phyloP scores from a whole-genome alignment of 1,140 invertebrate species.

The Microvelia longipes region DNA sequence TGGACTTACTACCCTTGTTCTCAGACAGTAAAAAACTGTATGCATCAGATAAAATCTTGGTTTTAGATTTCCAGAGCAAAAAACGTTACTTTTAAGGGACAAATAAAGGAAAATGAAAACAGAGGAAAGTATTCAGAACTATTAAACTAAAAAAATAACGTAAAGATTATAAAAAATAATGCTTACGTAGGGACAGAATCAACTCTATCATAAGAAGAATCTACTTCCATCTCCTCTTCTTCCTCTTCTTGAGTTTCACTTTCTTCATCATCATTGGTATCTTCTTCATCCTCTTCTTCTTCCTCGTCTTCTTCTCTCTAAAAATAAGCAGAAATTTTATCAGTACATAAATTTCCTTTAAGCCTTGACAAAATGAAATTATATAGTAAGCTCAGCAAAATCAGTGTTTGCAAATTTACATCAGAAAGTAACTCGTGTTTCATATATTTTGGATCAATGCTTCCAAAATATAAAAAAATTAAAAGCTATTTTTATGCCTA shows the following conservation, averaged over 20 bases:
- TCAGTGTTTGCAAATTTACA: not conserved
- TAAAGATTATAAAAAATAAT: no score
- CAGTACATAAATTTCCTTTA: constrained; percentile 11
- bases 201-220: constrained; percentile 26
- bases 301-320: constrained; percentile 35
- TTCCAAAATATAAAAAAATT: no score
- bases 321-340: constrained; percentile 17
- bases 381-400: not conserved
- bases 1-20: no score
- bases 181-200: constrained; percentile 8
- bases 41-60: no score
- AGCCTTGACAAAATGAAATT: constrained; percentile 6
- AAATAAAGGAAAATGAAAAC: no score
- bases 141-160: no score
- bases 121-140: no score
- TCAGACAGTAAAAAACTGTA: no score
- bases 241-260: constrained; percentile 53
- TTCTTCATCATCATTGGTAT: constrained; percentile 48
- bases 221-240: constrained; percentile 44
- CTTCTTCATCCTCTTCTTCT: constrained; percentile 40
- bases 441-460: not conserved
- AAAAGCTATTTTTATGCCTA: no score
- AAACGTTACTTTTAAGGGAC: no score
- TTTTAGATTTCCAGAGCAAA: no score
- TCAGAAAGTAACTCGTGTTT: not conserved